Percentiles rank a stretch among this genome's conserved stretches.
Conservation (phyloP, 2,888 invertebrate genomes). For the Microplitis deprimator region DNA sequence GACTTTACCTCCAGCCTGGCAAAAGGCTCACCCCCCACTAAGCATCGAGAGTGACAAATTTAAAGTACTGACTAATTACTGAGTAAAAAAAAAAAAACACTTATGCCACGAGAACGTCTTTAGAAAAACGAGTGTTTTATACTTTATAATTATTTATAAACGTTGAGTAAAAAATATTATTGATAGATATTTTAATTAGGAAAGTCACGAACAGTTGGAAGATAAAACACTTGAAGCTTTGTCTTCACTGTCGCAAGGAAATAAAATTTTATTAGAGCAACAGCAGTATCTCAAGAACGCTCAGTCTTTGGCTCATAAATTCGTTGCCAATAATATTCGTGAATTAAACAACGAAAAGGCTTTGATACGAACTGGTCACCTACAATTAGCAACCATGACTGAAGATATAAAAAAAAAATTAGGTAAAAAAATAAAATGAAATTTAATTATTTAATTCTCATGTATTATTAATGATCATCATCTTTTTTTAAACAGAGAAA, state of each 20-base stretch:
- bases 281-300: conserved; percentile 74
- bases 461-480: conserved; percentile 10
- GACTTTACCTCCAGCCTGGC: conserved; percentile 7
- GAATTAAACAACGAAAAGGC: conserved; percentile 76
- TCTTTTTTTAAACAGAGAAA: conserved; percentile 65
- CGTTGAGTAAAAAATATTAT: background rate
- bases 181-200: conserved; percentile 53
- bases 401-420: conserved; percentile 74
- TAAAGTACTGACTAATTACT: background rate
- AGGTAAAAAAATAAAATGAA: conserved; percentile 61
- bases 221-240: conserved; percentile 70
- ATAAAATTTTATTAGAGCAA: conserved; percentile 72
- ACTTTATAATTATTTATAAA: background rate
- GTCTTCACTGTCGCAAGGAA: conserved; percentile 70
- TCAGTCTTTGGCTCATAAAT: conserved; percentile 72
- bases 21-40: background rate
- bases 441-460: background rate
- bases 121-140: background rate
- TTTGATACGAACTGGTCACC: conserved; percentile 75
- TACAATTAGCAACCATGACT: conserved; percentile 74
- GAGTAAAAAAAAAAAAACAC: conserved; percentile 9
- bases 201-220: conserved; percentile 72
- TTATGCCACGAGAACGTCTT: background rate
- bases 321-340: conserved; percentile 74
- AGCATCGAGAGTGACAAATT: background rate